Conservation (phyloP, 2,113 vertebrate genomes). For the Indicator indicator region DNA sequence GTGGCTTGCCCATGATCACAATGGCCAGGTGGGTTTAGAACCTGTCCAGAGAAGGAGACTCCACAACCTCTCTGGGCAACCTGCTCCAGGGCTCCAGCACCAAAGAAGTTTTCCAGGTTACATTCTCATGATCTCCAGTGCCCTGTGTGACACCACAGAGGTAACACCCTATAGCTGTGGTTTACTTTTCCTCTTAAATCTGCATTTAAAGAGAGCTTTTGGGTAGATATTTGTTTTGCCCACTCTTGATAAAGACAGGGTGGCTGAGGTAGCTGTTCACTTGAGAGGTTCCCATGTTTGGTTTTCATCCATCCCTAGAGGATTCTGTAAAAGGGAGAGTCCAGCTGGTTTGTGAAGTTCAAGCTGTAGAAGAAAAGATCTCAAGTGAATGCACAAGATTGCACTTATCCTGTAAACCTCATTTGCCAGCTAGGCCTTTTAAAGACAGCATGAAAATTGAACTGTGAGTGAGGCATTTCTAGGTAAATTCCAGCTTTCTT, state of each 20-base stretch:
- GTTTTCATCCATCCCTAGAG: background rate
- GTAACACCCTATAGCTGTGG: background rate
- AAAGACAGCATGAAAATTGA: background rate
- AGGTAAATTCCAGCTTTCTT: background rate
- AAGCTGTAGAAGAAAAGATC: background rate
- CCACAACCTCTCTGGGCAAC: too few relatives aligned
- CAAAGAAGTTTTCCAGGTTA: background rate
- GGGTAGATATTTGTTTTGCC: conserved; percentile 12
- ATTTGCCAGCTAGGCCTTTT: background rate
- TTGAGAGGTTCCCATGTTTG: background rate
- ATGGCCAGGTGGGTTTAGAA: too few relatives aligned
- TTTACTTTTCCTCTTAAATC: conserved; percentile 35
- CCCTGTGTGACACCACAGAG: background rate
- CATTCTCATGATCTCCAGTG: background rate
- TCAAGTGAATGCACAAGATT: background rate
- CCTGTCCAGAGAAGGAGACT: too few relatives aligned
- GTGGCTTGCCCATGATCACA: too few relatives aligned
- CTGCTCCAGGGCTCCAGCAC: too few relatives aligned
- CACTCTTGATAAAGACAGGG: background rate
- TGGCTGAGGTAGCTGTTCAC: background rate
- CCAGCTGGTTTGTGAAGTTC: background rate
- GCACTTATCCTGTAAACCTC: background rate
- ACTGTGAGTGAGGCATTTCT: background rate
- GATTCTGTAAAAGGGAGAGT: background rate
- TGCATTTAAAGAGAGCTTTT: background rate